Evolutionary conservation across 2,888 invertebrate genomes (phyloP).

Genomic region (Stenoptilia bipunctidactyla): DNA sequence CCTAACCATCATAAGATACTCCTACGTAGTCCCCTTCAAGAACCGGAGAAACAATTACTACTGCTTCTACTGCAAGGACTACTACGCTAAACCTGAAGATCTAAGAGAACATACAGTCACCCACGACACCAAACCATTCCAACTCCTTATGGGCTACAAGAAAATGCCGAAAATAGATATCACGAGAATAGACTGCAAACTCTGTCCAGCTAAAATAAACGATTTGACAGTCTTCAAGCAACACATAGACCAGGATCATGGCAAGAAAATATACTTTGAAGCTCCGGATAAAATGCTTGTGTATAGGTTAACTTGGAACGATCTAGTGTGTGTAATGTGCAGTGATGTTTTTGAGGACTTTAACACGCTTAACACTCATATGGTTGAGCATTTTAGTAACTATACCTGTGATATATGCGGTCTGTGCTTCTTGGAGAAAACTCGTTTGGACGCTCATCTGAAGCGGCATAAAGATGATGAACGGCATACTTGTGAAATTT

Average conservation of each 20-base stretch:
- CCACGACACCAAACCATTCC: slow-evolving; percentile 57
- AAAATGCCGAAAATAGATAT: slow-evolving; percentile 60
- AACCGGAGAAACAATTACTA: slow-evolving; percentile 56
- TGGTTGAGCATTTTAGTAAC: slow-evolving; percentile 59
- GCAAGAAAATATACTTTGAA: slow-evolving; percentile 55
- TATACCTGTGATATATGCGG: slow-evolving; percentile 56
- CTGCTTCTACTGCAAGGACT: slow-evolving; percentile 60
- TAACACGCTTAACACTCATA: slow-evolving; percentile 50
- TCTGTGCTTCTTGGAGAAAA: slow-evolving; percentile 58
- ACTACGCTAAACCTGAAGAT: slow-evolving; percentile 55
- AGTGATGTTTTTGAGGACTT: slow-evolving; percentile 54
- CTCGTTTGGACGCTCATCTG: slow-evolving; percentile 57
- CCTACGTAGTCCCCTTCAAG: slow-evolving; percentile 56
- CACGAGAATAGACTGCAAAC: slow-evolving; percentile 48
- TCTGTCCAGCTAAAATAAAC: slow-evolving; percentile 44
- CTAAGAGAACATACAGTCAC: slow-evolving; percentile 47
- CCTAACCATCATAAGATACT: slow-evolving; percentile 51
- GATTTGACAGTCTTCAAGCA: slow-evolving; percentile 45
- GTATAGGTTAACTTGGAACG: slow-evolving; percentile 51
- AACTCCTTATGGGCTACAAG: slow-evolving; percentile 51
- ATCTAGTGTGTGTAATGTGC: slow-evolving; percentile 55
- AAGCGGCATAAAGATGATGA: slow-evolving; percentile 62
- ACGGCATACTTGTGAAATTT: slow-evolving; percentile 60
- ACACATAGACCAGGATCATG: slow-evolving; percentile 46
- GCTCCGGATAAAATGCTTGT: slow-evolving; percentile 52